These are phyloP conservation scores for Latrodectus elegans DNA, from an alignment of 2,888 invertebrate species.

Conservation along the genomic window DNA sequence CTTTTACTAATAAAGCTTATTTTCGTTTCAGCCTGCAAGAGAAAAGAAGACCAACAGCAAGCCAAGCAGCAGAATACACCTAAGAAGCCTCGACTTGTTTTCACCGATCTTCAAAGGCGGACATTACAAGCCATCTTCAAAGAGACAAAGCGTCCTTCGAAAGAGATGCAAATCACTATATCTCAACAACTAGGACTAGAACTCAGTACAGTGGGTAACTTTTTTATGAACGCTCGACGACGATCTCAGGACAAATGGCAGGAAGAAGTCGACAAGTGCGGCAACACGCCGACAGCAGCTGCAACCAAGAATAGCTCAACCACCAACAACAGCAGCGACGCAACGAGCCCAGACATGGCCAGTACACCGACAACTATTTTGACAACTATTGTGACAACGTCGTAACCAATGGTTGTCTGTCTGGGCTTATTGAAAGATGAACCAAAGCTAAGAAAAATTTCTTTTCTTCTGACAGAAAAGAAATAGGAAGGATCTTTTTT, in stretches of 20 bases:
- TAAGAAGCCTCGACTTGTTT: constrained; percentile 99
- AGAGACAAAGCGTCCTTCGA: constrained; percentile 99
- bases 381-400: constrained; percentile 65
- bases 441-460: not conserved
- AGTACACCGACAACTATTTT: constrained; percentile 59
- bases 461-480: not conserved
- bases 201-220: constrained; percentile 98
- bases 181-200: constrained; percentile 96
- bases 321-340: constrained; percentile 61
- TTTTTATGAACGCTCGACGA: constrained; percentile 99
- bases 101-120: constrained; percentile 99
- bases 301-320: constrained; percentile 46
- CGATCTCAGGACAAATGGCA: constrained; percentile 94
- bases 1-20: not conserved
- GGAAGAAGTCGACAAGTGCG: constrained; percentile 82
- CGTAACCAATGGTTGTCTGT: constrained; percentile 54
- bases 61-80: constrained; percentile 79
- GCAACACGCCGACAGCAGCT: constrained; percentile 43
- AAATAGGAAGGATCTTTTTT: not conserved
- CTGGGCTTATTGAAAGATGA: constrained; percentile 21
- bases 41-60: constrained; percentile 86
- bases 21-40: constrained; percentile 86
- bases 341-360: constrained; percentile 46
- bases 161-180: constrained; percentile 99
- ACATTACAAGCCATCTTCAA: constrained; percentile 99